Percentiles rank a stretch among this genome's conserved stretches.
Evolutionary conservation across 2,113 vertebrate genomes (phyloP).

Genomic region (Butorides virescens): DNA sequence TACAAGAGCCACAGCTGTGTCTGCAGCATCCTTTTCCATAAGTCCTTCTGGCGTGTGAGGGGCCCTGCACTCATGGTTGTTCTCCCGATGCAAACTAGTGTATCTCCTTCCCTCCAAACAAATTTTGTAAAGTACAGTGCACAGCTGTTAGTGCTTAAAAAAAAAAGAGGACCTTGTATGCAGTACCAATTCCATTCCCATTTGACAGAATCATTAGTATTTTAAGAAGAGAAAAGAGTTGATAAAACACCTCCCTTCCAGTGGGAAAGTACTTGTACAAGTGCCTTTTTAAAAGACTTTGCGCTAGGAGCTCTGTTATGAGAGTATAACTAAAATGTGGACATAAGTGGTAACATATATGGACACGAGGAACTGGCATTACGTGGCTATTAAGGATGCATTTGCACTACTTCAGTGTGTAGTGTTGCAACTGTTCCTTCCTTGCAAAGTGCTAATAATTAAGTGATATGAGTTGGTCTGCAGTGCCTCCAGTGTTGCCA

Average conservation of each 20-base stretch:
- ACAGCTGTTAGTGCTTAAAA: background rate
- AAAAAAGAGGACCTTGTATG: background rate
- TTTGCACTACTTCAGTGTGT: background rate
- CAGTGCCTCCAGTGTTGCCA: constrained; percentile 12
- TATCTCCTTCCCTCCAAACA: background rate
- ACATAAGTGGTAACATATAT: background rate
- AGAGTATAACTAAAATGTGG: background rate
- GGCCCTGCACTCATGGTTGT: background rate
- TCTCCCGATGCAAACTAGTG: background rate
- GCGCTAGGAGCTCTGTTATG: background rate
- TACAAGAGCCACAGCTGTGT: background rate
- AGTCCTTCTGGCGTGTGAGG: background rate
- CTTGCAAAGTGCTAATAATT: background rate
- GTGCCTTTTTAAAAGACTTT: background rate
- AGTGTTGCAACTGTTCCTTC: background rate
- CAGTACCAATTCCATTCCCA: background rate
- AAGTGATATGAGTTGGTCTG: background rate
- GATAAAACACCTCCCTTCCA: background rate
- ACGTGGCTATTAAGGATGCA: background rate
- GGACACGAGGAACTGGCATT: background rate
- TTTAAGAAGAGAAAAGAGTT: background rate
- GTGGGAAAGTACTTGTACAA: background rate
- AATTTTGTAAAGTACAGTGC: background rate
- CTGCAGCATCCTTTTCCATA: background rate
- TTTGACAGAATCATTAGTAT: background rate